Evolutionary conservation across 1,140 invertebrate genomes (phyloP), one percentile per base, ranked within the genome.

Genomic region (Penaeus chinensis): DNA sequence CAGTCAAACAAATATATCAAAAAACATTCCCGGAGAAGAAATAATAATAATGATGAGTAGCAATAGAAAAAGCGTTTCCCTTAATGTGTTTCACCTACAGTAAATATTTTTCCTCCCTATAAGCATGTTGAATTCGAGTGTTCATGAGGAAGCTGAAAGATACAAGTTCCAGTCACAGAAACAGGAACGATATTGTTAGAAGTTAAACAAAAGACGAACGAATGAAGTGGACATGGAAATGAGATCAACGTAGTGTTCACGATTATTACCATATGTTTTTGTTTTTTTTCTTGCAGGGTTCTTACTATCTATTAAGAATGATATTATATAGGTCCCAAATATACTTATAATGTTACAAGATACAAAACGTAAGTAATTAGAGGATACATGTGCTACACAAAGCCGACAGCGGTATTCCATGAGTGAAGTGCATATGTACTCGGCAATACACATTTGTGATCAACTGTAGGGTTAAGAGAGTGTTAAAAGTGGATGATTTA

Each of bases 361-460:
- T 76, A 61, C 19, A n/a, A 65, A 65, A 65, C 22, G n/a, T 69
- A 63, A 20, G 27, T 47, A 32, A 85, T 27, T 83, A 37, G 66
- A 74, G 65, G 47, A 65, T 82, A 69, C 65, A 32, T 42, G 60
- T 47, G 81, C 32, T n/a, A 69, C 32, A 54, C 27, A 65, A 42
- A 63, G 18, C 22, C 37, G 82, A 42, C n/a, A 54, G 32, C 47
- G 18, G 47, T 42, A 42, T 42, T 37, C 62, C 69, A 65, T 32
- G 60, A 27, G 76, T 85, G 77, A 79, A 76, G 63, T 69, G 24
- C 65, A 65, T 22, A n/a, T 24, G 84, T 78, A 66, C 77, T 85
- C 77, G 20, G 84, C 84, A 85, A 85, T 85, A 85, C 84, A 79
- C 63, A 85, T 79, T 79, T 85, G 84, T 85, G 84, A 85, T 85